Base-by-base conservation (phyloP, 2,113 vertebrate genomes). In the Gadus macrocephalus region DNA sequence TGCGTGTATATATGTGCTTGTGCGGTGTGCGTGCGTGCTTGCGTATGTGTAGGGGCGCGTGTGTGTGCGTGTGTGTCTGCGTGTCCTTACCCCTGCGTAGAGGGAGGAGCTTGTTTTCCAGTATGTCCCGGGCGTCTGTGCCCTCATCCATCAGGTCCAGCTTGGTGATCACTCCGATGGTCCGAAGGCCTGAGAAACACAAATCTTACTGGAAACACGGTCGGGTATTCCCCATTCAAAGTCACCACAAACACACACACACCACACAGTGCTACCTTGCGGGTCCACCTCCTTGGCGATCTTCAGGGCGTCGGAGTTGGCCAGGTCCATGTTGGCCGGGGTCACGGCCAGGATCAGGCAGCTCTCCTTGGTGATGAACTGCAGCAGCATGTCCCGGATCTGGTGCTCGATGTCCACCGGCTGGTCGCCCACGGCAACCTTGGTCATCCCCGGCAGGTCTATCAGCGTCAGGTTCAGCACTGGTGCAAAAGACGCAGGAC, bases 81-180 rank as follows among this genome's bases (percentile, higher is more conserved):
- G 64, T 42, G 68, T 42, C 28, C 17, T 0, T 73, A 98, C 96
- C 96, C 92, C 96, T 89, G 19, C 96, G 91, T 1, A 98, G 77
- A 0, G 97, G 97, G 19, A 98, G 92, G 9, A 98, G 91, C 67
- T 98, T 98, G 86, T 98, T 98, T 83, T 98, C 97, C 85, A 98
- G 89, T 77, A 98, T 90, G 6, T 98, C 97, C 42, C 93, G 89
- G 61, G 97, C 96, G 0, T 98, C 97, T 0, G 97, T 98, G 78
- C 97, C 97, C 38, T 99, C 97, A 0, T 98, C 97, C 96, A 99
- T 98, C 79, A 99, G 90, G 66, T 98, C 97, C 76, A 98, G 89
- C 61, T 98, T 98, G 69, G 97, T 98, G 89, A 98, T 98, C 72
- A 98, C 97, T 0, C 96, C 97, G 0, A 98, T 98, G 3, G 96